These are phyloP conservation scores for Pontoporia blainvillei DNA, from an alignment of 2,113 vertebrate genomes.

Conservation along the genomic window DNA sequence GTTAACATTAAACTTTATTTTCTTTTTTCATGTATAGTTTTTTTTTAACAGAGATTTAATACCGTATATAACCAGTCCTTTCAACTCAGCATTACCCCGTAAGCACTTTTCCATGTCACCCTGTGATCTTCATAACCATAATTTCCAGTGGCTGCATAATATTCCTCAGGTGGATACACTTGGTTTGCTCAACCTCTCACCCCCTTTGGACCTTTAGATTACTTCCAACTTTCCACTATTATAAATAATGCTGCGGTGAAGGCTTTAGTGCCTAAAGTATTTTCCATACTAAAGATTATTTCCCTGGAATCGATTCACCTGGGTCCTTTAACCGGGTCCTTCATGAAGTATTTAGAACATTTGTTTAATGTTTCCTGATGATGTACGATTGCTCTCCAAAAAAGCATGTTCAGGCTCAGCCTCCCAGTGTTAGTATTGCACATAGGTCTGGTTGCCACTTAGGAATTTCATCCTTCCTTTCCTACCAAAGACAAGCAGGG, in stretches of 20 bases:
- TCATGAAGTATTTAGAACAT: background rate
- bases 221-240: background rate
- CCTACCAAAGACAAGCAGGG: background rate
- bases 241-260: background rate
- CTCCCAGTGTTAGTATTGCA: background rate
- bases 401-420: background rate
- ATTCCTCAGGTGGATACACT: background rate
- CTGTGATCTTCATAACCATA: background rate
- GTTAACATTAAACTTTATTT: background rate
- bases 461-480: background rate
- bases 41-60: background rate
- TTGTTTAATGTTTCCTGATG: constrained; percentile 2
- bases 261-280: background rate
- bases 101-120: background rate
- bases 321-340: background rate
- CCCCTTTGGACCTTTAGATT: background rate
- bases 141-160: background rate
- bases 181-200: background rate
- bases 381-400: background rate
- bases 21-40: background rate
- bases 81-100: background rate
- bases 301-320: background rate
- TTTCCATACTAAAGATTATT: constrained; percentile 3
- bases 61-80: background rate
- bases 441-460: background rate